Percentiles rank a stretch among this genome's conserved stretches.
Evolutionary conservation across 2,888 invertebrate species (phyloP).

Genomic region (Drosophila ezoana): DNA sequence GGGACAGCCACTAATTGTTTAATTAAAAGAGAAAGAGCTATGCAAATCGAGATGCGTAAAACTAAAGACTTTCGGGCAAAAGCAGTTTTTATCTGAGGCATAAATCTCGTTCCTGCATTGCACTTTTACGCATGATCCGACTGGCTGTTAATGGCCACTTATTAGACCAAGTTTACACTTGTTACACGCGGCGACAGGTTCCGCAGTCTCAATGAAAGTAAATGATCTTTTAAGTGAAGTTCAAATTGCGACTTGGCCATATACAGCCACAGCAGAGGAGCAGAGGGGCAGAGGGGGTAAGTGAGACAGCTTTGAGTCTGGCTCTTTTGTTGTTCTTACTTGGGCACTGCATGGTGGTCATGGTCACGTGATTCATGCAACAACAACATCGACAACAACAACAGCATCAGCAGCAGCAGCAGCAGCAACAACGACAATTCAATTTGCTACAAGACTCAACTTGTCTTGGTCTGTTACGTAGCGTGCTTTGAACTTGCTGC

Average conservation of each 20-base stretch:
- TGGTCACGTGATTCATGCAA: constrained; percentile 83
- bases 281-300: constrained; percentile 1
- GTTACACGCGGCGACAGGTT: constrained; percentile 67
- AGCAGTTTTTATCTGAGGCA: constrained; percentile 11
- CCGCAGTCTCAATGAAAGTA: constrained; percentile 75
- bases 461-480: constrained; percentile 74
- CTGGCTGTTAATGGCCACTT: constrained; percentile 63
- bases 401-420: constrained; percentile 16
- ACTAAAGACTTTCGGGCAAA: constrained; percentile 39
- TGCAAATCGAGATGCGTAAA: constrained; percentile 22
- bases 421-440: constrained; percentile 72
- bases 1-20: constrained; percentile 26
- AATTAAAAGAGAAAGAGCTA: constrained; percentile 27
- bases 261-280: constrained; percentile 50
- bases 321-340: constrained; percentile 64
- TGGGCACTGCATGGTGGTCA: constrained; percentile 73
- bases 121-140: constrained; percentile 60
- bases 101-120: constrained; percentile 17
- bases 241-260: constrained; percentile 76
- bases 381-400: constrained; percentile 23
- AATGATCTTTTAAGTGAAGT: constrained; percentile 78
- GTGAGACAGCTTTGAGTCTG: constrained; percentile 33
- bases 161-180: constrained; percentile 80
- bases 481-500: constrained; percentile 75
- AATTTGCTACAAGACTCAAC: constrained; percentile 78